Percentiles rank a stretch among this genome's conserved stretches.
phyloP scores from a whole-genome alignment of 2,797 vertebrate species.

The Prunella strophiata region DNA sequence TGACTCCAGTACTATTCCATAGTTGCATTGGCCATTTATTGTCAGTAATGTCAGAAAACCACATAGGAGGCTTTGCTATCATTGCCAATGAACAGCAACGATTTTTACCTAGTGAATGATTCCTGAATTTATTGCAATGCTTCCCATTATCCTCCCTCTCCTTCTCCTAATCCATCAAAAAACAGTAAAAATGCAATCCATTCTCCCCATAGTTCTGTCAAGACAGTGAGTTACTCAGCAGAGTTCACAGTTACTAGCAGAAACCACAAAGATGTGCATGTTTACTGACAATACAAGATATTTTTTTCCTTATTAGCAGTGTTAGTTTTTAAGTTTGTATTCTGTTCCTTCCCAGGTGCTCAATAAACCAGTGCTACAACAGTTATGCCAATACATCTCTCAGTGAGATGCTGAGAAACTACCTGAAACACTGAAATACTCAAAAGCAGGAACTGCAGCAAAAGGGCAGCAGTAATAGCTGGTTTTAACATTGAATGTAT shows the following conservation, averaged over 20 bases:
- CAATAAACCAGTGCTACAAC: background rate
- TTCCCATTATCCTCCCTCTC: background rate
- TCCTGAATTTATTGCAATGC: background rate
- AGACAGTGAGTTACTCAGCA: background rate
- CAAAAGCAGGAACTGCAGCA: fast-evolving
- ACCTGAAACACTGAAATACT: background rate
- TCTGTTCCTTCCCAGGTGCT: background rate
- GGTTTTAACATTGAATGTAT: fast-evolving
- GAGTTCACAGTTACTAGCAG: background rate
- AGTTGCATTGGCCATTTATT: background rate
- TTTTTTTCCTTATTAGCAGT: background rate
- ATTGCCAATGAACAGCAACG: background rate
- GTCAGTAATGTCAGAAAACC: background rate
- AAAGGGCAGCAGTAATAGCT: background rate
- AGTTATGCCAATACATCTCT: background rate
- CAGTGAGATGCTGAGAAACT: background rate
- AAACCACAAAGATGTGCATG: background rate
- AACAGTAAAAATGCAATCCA: background rate
- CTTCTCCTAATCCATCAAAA: background rate
- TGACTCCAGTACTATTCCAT: background rate
- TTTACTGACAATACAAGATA: background rate
- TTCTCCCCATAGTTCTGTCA: background rate
- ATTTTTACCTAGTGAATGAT: background rate
- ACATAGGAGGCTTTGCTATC: background rate
- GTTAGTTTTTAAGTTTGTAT: background rate